Evolutionary conservation across 2,113 vertebrate genomes (phyloP).

Genomic region (Prionailurus bengalensis): DNA sequence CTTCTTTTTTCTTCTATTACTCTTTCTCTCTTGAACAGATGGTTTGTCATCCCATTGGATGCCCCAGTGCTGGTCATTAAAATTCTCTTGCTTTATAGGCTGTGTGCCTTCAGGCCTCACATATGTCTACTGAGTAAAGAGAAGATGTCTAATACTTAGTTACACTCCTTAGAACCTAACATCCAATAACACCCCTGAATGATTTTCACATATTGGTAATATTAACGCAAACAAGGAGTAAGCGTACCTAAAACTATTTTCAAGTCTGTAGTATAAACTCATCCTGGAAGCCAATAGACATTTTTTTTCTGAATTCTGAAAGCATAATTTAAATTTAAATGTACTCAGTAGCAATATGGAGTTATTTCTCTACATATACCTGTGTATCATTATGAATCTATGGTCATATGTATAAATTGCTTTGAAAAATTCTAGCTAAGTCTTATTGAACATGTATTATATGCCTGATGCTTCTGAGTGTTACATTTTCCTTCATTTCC

Average conservation of each 20-base stretch:
- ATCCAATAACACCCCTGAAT: neutral
- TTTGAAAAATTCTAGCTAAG: neutral
- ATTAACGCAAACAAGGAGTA: neutral
- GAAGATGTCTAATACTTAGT: neutral
- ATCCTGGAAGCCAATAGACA: neutral
- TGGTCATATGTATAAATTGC: neutral
- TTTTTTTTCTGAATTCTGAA: neutral
- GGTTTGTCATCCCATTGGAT: neutral
- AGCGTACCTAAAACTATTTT: neutral
- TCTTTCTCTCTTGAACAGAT: neutral
- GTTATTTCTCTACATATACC: neutral
- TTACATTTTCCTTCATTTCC: neutral
- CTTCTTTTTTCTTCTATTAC: neutral
- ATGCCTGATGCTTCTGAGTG: neutral
- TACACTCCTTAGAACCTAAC: neutral
- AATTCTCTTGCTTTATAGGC: neutral
- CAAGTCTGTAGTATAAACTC: neutral
- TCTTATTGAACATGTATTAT: neutral
- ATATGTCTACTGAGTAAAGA: neutral
- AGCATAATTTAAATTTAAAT: conserved; percentile 27
- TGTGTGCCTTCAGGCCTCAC: neutral
- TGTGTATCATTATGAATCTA: neutral
- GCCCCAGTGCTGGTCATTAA: neutral
- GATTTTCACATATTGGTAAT: neutral
- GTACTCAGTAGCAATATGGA: neutral